Conservation (phyloP, 30 jellyfish, hydroid and myxozoan species). For the Cassiopea xamachana region DNA sequence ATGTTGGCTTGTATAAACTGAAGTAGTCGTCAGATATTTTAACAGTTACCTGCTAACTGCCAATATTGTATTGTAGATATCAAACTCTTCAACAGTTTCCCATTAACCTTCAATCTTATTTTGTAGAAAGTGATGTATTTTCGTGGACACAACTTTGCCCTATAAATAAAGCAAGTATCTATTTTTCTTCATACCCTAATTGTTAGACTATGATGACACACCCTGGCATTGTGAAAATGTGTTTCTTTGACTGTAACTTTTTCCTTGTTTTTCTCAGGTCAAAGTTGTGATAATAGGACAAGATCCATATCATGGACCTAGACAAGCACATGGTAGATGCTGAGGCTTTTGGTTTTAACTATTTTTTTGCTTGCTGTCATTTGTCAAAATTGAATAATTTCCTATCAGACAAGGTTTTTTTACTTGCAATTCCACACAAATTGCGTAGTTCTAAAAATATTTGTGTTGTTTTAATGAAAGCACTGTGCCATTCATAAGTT, state of each 20-base stretch:
- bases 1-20: too few species aligned
- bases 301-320: conserved; percentile 99
- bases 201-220: neutral
- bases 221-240: neutral
- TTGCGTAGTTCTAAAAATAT: neutral
- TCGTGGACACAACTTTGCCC: conserved; percentile 87
- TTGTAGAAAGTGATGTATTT: conserved; percentile 84
- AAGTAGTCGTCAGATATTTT: too few species aligned
- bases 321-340: conserved; percentile 97
- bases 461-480: too few species aligned
- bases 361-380: neutral
- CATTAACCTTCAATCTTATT: neutral
- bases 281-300: conserved; percentile 99
- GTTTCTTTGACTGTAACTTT: neutral
- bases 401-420: neutral
- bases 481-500: neutral
- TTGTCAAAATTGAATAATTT: too few species aligned
- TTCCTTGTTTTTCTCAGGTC: conserved; percentile 35
- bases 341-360: neutral
- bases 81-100: neutral
- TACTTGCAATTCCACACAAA: neutral
- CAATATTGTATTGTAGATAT: neutral
- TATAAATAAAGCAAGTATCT: conserved; percentile 58
- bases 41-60: too few species aligned
- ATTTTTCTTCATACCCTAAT: neutral